A percentile compares a stretch with the other conserved stretches of the same genome.
Evolutionary conservation across 2,113 vertebrate genomes (phyloP).

Genomic region (Burhinus bistriatus): DNA sequence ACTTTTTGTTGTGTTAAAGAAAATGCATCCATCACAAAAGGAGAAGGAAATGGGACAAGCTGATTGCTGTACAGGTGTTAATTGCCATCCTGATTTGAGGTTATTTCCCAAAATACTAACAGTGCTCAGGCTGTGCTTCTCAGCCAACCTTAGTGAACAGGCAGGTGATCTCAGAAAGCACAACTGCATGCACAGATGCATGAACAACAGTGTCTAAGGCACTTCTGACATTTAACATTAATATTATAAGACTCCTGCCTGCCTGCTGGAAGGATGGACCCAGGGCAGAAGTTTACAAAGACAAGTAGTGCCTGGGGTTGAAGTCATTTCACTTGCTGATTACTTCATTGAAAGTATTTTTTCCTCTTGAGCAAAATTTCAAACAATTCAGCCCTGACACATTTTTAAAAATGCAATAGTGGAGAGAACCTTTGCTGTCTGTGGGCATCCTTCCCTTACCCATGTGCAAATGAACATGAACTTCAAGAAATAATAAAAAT

Average conservation of each 20-base stretch:
- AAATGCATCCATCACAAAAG: neutral
- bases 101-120: neutral
- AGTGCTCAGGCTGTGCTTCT: neutral
- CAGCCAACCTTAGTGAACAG: neutral
- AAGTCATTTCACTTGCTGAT: slow-evolving; percentile 20
- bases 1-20: neutral
- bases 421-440: neutral
- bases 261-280: neutral
- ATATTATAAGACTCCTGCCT: neutral
- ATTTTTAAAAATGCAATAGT: neutral
- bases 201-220: neutral
- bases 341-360: neutral
- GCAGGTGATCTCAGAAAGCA: neutral
- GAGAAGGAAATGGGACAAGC: neutral
- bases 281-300: neutral
- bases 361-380: neutral
- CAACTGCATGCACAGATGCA: neutral
- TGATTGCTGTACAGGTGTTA: neutral
- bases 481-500: neutral
- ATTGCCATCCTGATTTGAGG: neutral
- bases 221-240: neutral
- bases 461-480: neutral
- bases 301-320: neutral
- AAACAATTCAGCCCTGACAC: neutral
- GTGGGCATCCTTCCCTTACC: neutral